These are phyloP conservation scores for Lacanobia oleracea DNA, from an alignment of 2,888 invertebrate species.

Conservation along the genomic window DNA sequence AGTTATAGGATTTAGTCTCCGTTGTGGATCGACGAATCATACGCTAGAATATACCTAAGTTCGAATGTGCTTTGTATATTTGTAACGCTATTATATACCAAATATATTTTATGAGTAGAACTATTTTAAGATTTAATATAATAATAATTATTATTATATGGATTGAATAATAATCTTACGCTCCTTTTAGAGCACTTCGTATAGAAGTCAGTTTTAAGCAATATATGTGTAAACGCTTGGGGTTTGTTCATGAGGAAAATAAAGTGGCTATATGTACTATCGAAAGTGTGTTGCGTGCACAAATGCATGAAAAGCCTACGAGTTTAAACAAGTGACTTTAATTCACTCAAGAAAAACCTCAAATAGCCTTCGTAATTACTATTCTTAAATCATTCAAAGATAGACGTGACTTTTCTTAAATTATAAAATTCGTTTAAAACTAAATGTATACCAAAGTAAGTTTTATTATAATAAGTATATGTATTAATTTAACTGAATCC, in stretches of 20 bases:
- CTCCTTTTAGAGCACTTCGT: conserved; percentile 51
- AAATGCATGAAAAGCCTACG: not conserved
- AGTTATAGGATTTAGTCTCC: conserved; percentile 77
- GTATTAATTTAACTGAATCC: conserved; percentile 78
- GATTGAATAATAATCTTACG: conserved; percentile 36
- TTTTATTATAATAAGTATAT: conserved; percentile 63
- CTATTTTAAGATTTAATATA: conserved; percentile 55
- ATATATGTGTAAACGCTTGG: conserved; percentile 53
- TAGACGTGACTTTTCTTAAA: conserved; percentile 66
- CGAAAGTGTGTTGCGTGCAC: not conserved
- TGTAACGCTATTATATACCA: conserved; percentile 83
- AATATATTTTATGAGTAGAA: conserved; percentile 71
- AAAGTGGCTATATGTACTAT: not conserved
- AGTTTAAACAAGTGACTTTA: not conserved
- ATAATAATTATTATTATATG: conserved; percentile 47
- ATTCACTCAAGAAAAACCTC: conserved; percentile 19
- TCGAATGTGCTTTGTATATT: conserved; percentile 87
- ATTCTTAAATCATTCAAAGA: conserved; percentile 52
- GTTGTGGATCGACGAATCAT: conserved; percentile 85
- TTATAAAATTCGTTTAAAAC: conserved; percentile 56
- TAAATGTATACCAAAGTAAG: conserved; percentile 79
- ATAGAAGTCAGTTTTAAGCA: conserved; percentile 61
- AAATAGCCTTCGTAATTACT: conserved; percentile 42
- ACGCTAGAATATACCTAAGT: conserved; percentile 91
- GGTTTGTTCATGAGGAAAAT: conserved; percentile 33